Base-by-base conservation (phyloP, 2,888 invertebrate species). In the Lottia scabra region DNA sequence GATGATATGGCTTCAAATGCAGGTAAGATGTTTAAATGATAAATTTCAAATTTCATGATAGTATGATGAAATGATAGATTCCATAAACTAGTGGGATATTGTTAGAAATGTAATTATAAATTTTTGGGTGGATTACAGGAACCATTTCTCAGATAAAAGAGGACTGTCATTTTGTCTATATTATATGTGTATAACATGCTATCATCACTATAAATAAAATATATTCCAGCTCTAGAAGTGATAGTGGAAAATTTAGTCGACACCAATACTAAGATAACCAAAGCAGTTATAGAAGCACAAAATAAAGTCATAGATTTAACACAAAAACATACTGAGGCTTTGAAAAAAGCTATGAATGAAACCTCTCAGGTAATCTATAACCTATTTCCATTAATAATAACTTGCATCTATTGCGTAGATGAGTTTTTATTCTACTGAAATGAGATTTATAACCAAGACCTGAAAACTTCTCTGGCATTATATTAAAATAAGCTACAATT, bases 311-410 rank as follows among this genome's bases (percentile, higher is more conserved):
- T 84, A 8, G 73, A 80, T 10, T 75, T 81, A 13, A 84, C 82
- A 16, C 78, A 80, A n/a, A 72, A 82, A 4, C 91, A 91, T 78
- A 86, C 87, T 12, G 73, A 83, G 38, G 75, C 84, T 43, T 79
- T 91, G 63, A 89, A 87, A 75, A 81, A 85, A 70, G 90, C 91
- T 27, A 89, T 91, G 85, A 89, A 90, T 75, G 85, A 86, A 63
- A 75, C 77, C 27, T 71, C 78, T 44, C 80, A 83, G 70, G 86
- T 85, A 72, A 75, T 77, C 38, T 38, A 5, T 38, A 38, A 38
- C 10, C 8, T n/a, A n/a, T n/a, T n/a, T n/a, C n/a, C n/a, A n/a
- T n/a, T n/a, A n/a, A n/a, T n/a, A n/a, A n/a, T n/a, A n/a, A n/a
- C n/a, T n/a, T n/a, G n/a, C n/a, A n/a, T n/a, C n/a, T n/a, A n/a